A percentile compares a stretch with the other conserved stretches of the same genome.
Conservation (phyloP, 2,888 invertebrate genomes). For the Idaea straminata region DNA sequence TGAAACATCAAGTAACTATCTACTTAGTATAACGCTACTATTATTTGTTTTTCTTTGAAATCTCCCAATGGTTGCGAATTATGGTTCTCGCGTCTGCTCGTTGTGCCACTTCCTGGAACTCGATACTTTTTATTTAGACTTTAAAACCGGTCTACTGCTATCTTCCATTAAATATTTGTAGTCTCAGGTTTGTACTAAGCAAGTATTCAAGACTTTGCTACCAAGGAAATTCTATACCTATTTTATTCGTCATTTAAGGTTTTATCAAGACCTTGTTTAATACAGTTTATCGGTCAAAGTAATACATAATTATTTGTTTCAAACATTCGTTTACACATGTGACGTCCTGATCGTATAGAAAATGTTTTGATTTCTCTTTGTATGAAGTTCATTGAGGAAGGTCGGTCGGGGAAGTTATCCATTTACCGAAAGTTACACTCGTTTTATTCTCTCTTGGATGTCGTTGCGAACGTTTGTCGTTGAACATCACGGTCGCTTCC, state of each 20-base stretch:
- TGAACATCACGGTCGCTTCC: constrained; percentile 62
- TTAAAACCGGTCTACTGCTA: constrained; percentile 46
- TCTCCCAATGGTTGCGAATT: constrained; percentile 31
- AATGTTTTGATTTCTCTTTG: background rate
- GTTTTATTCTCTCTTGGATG: constrained; percentile 74
- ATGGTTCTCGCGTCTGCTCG: constrained; percentile 38
- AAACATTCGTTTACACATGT: constrained; percentile 9
- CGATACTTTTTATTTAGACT: constrained; percentile 50
- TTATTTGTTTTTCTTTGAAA: constrained; percentile 24
- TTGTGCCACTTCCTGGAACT: constrained; percentile 45
- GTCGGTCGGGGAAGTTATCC: constrained; percentile 68
- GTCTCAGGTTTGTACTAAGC: background rate
- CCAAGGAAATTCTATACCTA: background rate
- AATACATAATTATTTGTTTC: background rate
- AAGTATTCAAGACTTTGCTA: background rate
- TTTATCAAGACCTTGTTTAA: background rate
- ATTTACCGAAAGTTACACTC: constrained; percentile 70
- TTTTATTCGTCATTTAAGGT: background rate
- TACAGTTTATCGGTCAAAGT: background rate
- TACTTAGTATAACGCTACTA: constrained; percentile 24
- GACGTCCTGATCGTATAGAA: background rate
- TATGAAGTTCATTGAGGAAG: constrained; percentile 60
- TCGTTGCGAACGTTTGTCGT: constrained; percentile 60
- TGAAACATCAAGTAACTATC: constrained; percentile 22
- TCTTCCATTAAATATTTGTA: constrained; percentile 29